Percentiles rank a stretch among this genome's conserved stretches.
These are phyloP conservation scores for Natator depressus DNA, from an alignment of 2,113 vertebrate species.

Conservation along the genomic window DNA sequence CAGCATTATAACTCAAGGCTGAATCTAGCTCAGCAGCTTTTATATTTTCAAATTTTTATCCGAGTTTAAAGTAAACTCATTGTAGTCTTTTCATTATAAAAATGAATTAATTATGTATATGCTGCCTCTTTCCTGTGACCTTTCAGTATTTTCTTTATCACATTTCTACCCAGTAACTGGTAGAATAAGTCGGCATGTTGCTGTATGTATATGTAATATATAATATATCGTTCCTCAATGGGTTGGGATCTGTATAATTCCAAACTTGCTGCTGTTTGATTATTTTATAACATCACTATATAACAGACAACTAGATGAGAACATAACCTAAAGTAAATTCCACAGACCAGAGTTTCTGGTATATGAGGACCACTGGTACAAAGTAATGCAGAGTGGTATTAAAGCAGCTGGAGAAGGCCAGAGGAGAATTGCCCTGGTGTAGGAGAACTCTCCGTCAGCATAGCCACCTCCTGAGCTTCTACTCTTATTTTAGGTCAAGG, in stretches of 20 bases:
- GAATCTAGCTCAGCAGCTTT: background rate
- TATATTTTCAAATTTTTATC: background rate
- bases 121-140: too few relatives aligned
- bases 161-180: background rate
- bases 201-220: rapidly evolving
- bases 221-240: background rate
- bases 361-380: background rate
- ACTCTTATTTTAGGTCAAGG: rapidly evolving
- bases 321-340: background rate
- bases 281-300: background rate
- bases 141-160: background rate
- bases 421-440: background rate
- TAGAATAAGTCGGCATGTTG: background rate
- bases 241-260: background rate
- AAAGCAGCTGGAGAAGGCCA: rapidly evolving
- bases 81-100: background rate
- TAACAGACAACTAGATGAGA: background rate
- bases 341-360: background rate
- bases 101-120: rapidly evolving
- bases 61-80: background rate
- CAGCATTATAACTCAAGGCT: background rate
- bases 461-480: background rate
- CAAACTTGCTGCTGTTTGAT: background rate
- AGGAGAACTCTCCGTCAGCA: too few relatives aligned
- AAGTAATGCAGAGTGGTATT: rapidly evolving